Evolutionary conservation across 2,797 vertebrate species (phyloP).

Genomic region (Neostethus bicornis): DNA sequence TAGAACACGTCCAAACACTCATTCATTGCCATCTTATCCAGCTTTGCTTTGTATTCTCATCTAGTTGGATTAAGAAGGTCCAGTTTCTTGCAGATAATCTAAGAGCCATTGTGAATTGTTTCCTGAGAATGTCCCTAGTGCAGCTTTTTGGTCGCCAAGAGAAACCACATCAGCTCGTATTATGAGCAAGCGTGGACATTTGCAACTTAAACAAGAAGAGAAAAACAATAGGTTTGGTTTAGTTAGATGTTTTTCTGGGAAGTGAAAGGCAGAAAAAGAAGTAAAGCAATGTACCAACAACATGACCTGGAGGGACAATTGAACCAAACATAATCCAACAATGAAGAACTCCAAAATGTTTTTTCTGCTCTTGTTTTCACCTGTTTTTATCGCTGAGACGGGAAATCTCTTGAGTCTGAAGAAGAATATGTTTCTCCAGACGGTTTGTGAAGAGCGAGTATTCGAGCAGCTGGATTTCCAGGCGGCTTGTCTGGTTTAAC

Average conservation of each 20-base stretch:
- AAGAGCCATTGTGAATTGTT: background rate
- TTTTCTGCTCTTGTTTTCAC: constrained; percentile 52
- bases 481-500: constrained; percentile 84
- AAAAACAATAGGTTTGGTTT: background rate
- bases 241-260: background rate
- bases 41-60: constrained; percentile 14
- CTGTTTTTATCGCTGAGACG: constrained; percentile 84
- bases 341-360: background rate
- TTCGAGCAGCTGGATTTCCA: constrained; percentile 86
- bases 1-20: constrained; percentile 5
- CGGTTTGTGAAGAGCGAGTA: constrained; percentile 83
- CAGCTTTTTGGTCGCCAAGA: background rate
- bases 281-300: background rate
- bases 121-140: background rate
- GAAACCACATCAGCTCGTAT: background rate
- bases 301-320: background rate
- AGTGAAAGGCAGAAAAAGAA: constrained; percentile 5
- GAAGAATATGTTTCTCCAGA: constrained; percentile 85
- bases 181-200: constrained; percentile 1
- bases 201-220: background rate
- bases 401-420: constrained; percentile 84
- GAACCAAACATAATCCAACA: constrained; percentile 2
- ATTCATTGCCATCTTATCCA: constrained; percentile 21
- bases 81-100: background rate
- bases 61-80: constrained; percentile 3